These are phyloP conservation scores for Belonocnema kinseyi DNA, from an alignment of 1,140 invertebrate genomes.

Conservation along the genomic window DNA sequence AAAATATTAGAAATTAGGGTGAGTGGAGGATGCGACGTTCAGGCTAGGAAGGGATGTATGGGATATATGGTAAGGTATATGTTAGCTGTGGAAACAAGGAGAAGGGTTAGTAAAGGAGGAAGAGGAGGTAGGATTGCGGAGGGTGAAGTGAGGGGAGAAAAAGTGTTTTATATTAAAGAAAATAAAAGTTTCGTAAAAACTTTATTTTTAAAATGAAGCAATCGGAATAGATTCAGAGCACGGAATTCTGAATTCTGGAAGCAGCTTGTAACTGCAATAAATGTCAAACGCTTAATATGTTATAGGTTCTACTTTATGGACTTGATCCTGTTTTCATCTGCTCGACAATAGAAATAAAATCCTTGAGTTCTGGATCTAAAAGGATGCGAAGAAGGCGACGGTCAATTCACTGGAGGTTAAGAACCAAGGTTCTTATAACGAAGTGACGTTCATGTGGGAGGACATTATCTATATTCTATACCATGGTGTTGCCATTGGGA, in stretches of 20 bases:
- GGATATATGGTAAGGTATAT: no score
- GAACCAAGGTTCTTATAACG: constrained; percentile 61
- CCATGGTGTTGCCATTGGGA: constrained; percentile 60
- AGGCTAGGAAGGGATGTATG: no score
- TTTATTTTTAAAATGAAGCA: no score
- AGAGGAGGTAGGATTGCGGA: no score
- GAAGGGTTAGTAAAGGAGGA: no score
- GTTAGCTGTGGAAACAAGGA: no score
- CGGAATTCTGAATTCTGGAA: not conserved
- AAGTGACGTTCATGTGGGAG: constrained; percentile 70
- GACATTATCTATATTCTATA: constrained; percentile 70
- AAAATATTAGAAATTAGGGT: no score
- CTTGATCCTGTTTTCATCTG: constrained; percentile 2
- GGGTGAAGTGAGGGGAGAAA: no score
- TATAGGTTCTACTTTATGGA: constrained; percentile 18
- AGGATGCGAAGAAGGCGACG: constrained; percentile 42
- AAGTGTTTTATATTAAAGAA: no score
- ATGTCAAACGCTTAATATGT: not conserved
- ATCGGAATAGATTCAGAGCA: no score
- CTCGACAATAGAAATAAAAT: constrained; percentile 26
- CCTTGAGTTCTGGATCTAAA: not conserved
- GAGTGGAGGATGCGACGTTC: no score
- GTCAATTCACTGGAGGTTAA: constrained; percentile 64
- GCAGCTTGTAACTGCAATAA: not conserved
- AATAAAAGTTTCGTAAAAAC: no score